These are phyloP conservation scores for Alosa alosa DNA, from an alignment of 2,113 vertebrate genomes.

Conservation along the genomic window DNA sequence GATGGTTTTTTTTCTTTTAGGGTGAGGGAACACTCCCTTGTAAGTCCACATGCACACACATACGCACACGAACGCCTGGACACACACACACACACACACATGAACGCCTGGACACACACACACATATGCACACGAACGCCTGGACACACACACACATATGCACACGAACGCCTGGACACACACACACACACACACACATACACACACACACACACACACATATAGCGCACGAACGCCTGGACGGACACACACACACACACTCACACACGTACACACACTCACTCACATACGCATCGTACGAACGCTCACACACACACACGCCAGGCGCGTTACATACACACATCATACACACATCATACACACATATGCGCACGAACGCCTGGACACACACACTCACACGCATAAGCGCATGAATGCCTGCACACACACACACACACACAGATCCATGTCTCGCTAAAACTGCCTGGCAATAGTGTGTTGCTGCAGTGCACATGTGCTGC, in stretches of 20 bases:
- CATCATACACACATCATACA: neutral
- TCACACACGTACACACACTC: too few relatives aligned
- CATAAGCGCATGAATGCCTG: neutral
- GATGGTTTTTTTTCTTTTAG: neutral
- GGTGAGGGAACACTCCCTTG: neutral
- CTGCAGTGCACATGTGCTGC: neutral
- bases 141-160: too few relatives aligned
- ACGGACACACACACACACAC: too few relatives aligned
- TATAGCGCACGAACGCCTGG: too few relatives aligned
- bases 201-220: too few relatives aligned
- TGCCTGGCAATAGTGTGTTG: conserved; percentile 15
- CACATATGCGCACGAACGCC: neutral
- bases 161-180: too few relatives aligned
- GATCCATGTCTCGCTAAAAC: neutral
- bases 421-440: neutral
- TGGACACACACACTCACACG: neutral
- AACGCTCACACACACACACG: neutral
- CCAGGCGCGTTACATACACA: too few relatives aligned
- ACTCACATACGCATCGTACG: too few relatives aligned
- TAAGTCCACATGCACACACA: neutral
- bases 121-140: neutral
- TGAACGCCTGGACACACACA: neutral
- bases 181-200: too few relatives aligned
- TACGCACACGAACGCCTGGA: neutral
- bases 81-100: neutral